Base-by-base conservation (phyloP, 2,888 invertebrate genomes). In the Rhabditoides inermis region DNA sequence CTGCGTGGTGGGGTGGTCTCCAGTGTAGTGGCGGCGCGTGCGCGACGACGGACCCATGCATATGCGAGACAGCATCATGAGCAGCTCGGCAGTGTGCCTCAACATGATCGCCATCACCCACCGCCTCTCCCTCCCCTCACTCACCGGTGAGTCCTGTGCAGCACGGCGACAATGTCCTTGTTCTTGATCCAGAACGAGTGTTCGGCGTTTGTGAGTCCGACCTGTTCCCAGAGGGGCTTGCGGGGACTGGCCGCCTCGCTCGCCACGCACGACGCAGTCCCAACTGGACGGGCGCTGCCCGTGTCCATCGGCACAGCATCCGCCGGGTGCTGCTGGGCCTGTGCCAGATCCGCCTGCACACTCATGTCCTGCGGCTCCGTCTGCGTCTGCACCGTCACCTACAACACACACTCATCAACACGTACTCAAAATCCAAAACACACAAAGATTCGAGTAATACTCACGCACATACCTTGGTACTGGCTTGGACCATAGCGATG, bases 101-200 rank as follows among this genome's bases (percentile, higher is more conserved):
- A 15, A 12, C 42, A 7, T 25, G 6, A 10, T 20, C 40, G 15
- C 40, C 40, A 41, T 41, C 4, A 20, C 15, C 20, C 20, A 20
- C 39, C 23, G 37, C 39, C 1, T 28, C 20, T 18, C 3, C 45
- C 32, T 28, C 22, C 28, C 45, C 45, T 45, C 30, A 45, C 7
- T 4, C 30, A 20, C 32, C 32, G n/a, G 12, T 15, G 3, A 10
- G 10, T 18, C 26, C 2, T 3, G 18, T 35, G 26, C 23, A 58
- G 45, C 18, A 52, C 32, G 4, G 57, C 56, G 1, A 52, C 56
- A 5, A 61, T 36, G 0, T 32, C 25, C 41, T 63, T 63, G 44
- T 63, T 52, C 20, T 60, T 51, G 12, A 30, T 18, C 61, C 65
- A 67, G 41, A 55, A 63, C 25, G 49, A 56, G 20, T 53, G 39